Percentiles rank a stretch among this genome's conserved stretches.
These are phyloP conservation scores for Patella depressa DNA, from an alignment of 2,888 invertebrate species.

Conservation along the genomic window DNA sequence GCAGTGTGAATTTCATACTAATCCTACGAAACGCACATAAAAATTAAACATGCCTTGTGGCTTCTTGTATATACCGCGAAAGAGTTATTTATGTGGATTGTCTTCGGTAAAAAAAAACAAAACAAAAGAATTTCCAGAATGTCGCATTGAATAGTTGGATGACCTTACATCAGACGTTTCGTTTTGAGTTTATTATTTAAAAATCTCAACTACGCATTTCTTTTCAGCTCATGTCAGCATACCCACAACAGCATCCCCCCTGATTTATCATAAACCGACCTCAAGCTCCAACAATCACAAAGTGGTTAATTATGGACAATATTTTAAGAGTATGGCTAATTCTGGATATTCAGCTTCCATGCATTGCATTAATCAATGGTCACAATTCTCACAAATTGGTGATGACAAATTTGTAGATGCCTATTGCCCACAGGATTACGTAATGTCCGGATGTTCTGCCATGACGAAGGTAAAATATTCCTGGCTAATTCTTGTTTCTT, in stretches of 20 bases:
- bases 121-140: too few relatives aligned
- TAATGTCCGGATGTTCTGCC: constrained; percentile 35
- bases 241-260: not conserved
- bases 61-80: too few relatives aligned
- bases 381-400: constrained; percentile 26
- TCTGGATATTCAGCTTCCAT: constrained; percentile 13
- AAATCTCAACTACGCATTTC: too few relatives aligned
- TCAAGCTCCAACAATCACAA: not conserved
- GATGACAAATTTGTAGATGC: constrained; percentile 29
- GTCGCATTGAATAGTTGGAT: too few relatives aligned
- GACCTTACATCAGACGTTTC: not conserved
- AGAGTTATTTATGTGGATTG: too few relatives aligned
- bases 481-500: not conserved
- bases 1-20: too few relatives aligned
- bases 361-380: constrained; percentile 27
- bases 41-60: too few relatives aligned
- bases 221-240: not conserved
- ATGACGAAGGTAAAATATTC: constrained; percentile 21
- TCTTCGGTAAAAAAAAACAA: too few relatives aligned
- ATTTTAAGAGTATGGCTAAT: constrained; percentile 19
- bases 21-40: too few relatives aligned
- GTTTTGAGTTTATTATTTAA: not conserved
- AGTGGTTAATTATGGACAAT: too few relatives aligned
- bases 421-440: constrained; percentile 26
- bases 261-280: constrained; percentile 24